Evolutionary conservation across 2,888 invertebrate genomes (phyloP), one percentile per base, ranked within the genome.

Genomic region (Imbricaverruca yamaguchii): DNA sequence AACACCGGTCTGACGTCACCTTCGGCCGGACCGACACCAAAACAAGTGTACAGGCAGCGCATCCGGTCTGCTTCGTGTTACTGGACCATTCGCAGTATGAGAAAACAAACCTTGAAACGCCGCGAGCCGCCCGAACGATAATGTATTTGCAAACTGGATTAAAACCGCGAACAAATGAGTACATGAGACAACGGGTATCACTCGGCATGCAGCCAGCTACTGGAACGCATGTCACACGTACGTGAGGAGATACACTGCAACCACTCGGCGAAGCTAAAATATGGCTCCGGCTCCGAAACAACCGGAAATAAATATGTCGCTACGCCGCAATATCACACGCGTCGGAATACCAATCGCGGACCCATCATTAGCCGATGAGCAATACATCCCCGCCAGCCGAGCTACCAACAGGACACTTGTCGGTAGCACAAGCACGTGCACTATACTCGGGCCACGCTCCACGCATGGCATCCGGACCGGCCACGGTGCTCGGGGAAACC

Each of bases 141-240:
- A 39, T 67, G 67, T 67, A 67, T 67, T 67, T 67, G 2, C 25
- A 25, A 67, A 67, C 67, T 67, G 15, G 67, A 67, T 67, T 67
- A 67, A 65, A 67, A 67, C n/a, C 67, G 67, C 39, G 39, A 67
- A 13, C 67, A n/a, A 39, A 67, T 67, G 67, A 67, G 67, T 67
- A 67, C 67, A 67, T 67, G 67, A 3, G 25, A 61, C 12, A 15
- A 39, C 39, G 13, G 25, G 15, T 67, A 67, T 67, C 67, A 67
- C 67, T 11, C 25, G 67, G 13, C 59, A 61, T 23, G 23, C 23
- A 10, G 9, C 23, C 65, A 23, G 23, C 63, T 21, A 65, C 10
- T 65, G 23, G 21, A 23, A 4, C 23, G 23, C 21, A 21, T 0
- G 21, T 23, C 65, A 9, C 9, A 6, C 23, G 21, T 23, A 23